phyloP scores from a whole-genome alignment of 2,797 vertebrate genomes.

The Pangasius macronema region DNA sequence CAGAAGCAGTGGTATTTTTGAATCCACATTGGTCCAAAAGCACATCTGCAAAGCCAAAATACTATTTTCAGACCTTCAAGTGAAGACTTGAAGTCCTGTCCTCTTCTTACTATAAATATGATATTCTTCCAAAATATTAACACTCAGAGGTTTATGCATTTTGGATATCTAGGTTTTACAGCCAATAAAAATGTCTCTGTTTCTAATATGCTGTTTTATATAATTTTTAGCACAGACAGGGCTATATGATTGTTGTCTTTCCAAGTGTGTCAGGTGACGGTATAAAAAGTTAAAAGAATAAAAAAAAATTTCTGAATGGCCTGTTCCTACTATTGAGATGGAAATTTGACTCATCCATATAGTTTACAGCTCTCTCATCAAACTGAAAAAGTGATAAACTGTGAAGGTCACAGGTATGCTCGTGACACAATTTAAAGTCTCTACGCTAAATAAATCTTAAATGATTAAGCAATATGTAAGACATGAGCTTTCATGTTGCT shows the following conservation, averaged over 20 bases:
- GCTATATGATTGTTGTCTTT: neutral
- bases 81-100: neutral
- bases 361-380: neutral
- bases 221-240: neutral
- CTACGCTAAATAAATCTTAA: neutral
- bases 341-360: neutral
- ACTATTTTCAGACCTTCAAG: slow-evolving; percentile 11
- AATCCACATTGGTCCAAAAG: neutral
- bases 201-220: neutral
- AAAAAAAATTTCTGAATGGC: neutral
- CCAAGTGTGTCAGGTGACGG: neutral
- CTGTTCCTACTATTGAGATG: neutral
- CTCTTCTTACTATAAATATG: neutral
- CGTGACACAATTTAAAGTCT: too few relatives aligned
- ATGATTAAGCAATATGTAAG: neutral
- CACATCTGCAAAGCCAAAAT: neutral
- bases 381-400: neutral
- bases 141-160: neutral
- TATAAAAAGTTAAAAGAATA: neutral
- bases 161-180: neutral
- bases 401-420: too few relatives aligned
- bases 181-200: neutral
- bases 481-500: neutral
- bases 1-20: neutral
- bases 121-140: neutral